Evolutionary conservation across 1,140 invertebrate species (phyloP).

Genomic region (Kradibia gibbosae): DNA sequence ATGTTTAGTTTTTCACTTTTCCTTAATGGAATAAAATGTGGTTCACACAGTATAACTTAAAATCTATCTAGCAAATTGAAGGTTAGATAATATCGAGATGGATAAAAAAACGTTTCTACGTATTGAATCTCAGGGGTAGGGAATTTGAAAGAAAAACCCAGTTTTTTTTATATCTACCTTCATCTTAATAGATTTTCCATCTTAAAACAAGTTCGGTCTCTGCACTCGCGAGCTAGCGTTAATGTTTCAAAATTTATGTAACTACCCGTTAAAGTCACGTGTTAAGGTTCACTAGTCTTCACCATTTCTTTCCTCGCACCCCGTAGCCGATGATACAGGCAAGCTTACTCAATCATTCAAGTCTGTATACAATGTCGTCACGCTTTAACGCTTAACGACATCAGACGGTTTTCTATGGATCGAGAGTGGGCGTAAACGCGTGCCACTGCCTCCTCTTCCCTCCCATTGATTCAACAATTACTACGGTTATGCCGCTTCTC

Average conservation of each 20-base stretch:
- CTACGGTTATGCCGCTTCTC: not conserved
- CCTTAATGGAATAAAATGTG: not conserved
- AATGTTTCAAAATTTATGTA: constrained; percentile 42
- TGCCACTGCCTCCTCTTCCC: not conserved
- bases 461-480: constrained; percentile 36
- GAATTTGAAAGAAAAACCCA: not conserved
- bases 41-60: constrained; percentile 19
- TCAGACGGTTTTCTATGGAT: not conserved
- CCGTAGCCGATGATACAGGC: not conserved
- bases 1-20: not conserved
- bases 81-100: not conserved
- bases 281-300: not conserved
- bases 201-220: constrained; percentile 5
- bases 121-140: not conserved
- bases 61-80: not conserved
- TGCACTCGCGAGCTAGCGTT: not conserved
- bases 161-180: not conserved
- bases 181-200: constrained; percentile 13
- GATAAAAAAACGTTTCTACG: not conserved
- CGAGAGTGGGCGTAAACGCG: not conserved
- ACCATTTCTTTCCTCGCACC: too few relatives aligned
- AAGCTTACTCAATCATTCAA: constrained; percentile 38
- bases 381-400: constrained; percentile 43
- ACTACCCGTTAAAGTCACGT: not conserved
- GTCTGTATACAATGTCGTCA: constrained; percentile 23